Percentiles rank a stretch among this genome's conserved stretches.
These are phyloP conservation scores for Cataglyphis hispanica DNA, from an alignment of 1,140 invertebrate genomes.

Conservation along the genomic window DNA sequence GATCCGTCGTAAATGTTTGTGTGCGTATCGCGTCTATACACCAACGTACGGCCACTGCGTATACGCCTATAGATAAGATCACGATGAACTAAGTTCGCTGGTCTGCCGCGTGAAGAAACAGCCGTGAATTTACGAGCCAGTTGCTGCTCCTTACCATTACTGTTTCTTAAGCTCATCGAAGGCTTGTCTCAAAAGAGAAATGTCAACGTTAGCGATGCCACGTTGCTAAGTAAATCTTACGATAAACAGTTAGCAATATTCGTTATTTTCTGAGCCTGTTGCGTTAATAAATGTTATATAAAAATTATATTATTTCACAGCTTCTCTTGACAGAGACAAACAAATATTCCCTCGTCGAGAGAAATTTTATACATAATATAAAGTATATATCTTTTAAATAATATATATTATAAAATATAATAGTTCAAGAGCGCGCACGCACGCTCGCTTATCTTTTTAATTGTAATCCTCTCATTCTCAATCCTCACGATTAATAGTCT, in stretches of 20 bases:
- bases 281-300: background rate
- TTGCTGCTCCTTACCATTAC: background rate
- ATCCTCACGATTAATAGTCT: slow-evolving; percentile 20
- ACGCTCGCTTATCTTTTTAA: background rate
- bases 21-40: slow-evolving; percentile 44
- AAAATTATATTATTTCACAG: background rate
- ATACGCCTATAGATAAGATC: slow-evolving; percentile 77
- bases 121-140: slow-evolving; percentile 74
- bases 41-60: slow-evolving; percentile 64
- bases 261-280: background rate
- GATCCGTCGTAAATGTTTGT: slow-evolving; percentile 58
- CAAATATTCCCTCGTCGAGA: background rate
- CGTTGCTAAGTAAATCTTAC: background rate
- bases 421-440: background rate
- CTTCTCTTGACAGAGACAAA: background rate
- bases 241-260: background rate
- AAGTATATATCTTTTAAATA: background rate
- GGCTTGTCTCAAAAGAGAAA: background rate
- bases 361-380: background rate
- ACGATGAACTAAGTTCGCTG: slow-evolving; percentile 73
- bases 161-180: slow-evolving; percentile 20
- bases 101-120: slow-evolving; percentile 68
- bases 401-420: background rate
- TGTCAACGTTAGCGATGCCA: background rate
- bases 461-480: background rate